Base-by-base conservation (phyloP, 2,113 vertebrate genomes). In the Parus major region DNA sequence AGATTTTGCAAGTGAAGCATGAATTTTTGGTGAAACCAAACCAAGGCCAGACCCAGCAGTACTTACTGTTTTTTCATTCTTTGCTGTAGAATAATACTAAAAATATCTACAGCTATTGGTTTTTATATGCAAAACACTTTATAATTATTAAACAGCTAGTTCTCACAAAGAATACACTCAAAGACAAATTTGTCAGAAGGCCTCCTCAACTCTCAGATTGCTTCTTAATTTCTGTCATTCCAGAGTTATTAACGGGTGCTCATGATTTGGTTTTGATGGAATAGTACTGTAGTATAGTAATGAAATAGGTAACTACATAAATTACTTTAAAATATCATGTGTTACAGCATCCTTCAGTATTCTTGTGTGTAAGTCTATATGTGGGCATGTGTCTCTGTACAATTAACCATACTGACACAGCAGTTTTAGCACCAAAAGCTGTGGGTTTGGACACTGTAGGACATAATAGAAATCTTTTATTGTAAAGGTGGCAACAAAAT, bases 1-100 rank as follows among this genome's bases (percentile, higher is more conserved):
- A 88, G 83, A 84, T 93, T 88, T 86, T 68, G 55, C 61, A 71
- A 94, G 53, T 33, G 72, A 88, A 86, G 88, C 72, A 20, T 71
- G 42, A 41, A 27, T 78, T 94, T 92, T 78, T 71, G 72, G 81
- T 94, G 42, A 61, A 63, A 21, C 41, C 82, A 88, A 88, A 88
- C 44, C 76, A 53, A 52, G 33, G 75, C 36, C 56, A 81, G 46
- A 83, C 13, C 42, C 27, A 88, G 53, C 27, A 68, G 61, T 23
- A 53, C 17, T 47, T 64, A 64, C 13, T 81, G 31, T 18, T 88
- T 82, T 92, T 57, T 73, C 35, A 69, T 46, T 53, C 49, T 78
- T 60, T 80, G 18, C 50, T 72, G 17, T 72, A 66, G 35, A 63
- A 91, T 73, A 94, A 29, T 46, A 49, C 4, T 44, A 41, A 79